These are phyloP conservation scores for Labroides dimidiatus DNA, from an alignment of 2,797 vertebrate genomes.

Conservation along the genomic window DNA sequence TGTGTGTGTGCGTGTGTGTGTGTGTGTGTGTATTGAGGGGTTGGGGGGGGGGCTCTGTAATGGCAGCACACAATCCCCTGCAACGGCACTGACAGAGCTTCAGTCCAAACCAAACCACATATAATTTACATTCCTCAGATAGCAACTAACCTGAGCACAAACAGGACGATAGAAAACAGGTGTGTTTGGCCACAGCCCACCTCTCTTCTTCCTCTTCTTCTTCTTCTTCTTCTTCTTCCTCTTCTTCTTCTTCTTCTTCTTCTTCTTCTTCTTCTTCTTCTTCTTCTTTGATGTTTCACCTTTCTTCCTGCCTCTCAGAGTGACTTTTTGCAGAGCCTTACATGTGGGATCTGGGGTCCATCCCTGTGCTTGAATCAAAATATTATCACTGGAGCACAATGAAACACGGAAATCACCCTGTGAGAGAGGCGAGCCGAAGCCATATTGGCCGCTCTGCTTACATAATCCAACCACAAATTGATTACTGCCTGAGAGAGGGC, in stretches of 20 bases:
- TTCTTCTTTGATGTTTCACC: constrained; percentile 40
- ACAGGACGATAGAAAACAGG: constrained; percentile 82
- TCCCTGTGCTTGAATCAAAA: background rate
- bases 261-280: constrained; percentile 18
- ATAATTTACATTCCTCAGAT: constrained; percentile 87
- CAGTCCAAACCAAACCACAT: constrained; percentile 75
- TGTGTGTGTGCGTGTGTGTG: background rate
- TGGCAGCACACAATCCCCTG: constrained; percentile 51
- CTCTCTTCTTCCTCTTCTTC: constrained; percentile 18
- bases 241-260: constrained; percentile 23
- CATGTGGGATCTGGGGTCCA: background rate
- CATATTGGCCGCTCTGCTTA: constrained; percentile 27
- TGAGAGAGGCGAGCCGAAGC: constrained; percentile 13
- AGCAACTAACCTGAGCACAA: constrained; percentile 80
- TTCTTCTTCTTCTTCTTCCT: constrained; percentile 25
- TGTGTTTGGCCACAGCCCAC: constrained; percentile 68
- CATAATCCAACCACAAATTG: constrained; percentile 44
- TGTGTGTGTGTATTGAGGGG: background rate
- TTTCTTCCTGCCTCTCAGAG: constrained; percentile 33
- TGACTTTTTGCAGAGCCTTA: background rate
- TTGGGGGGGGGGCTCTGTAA: constrained; percentile 20
- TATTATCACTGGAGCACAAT: constrained; percentile 6
- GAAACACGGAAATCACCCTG: constrained; percentile 18
- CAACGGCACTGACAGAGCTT: constrained; percentile 60
- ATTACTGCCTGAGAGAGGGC: constrained; percentile 44